Conservation (phyloP, 2,888 invertebrate species). For the Erebia palarica region DNA sequence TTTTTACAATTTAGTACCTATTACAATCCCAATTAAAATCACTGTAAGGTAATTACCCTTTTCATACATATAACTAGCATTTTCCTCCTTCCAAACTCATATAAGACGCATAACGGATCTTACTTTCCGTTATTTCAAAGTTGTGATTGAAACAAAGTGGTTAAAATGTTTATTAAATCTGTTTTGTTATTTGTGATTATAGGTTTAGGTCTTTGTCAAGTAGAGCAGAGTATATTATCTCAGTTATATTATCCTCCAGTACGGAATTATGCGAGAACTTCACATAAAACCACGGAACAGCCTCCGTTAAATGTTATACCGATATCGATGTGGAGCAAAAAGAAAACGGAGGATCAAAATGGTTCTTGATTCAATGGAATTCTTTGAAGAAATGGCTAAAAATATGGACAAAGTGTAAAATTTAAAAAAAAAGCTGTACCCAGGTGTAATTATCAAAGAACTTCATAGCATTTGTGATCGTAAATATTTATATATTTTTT, state of each 20-base stretch:
- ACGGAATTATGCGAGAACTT: background rate
- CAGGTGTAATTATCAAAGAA: no score
- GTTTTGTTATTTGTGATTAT: background rate
- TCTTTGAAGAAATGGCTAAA: background rate
- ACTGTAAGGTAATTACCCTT: slow-evolving; percentile 9
- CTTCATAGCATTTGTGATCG: no score
- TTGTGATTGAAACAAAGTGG: background rate
- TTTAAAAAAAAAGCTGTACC: no score
- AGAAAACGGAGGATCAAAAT: background rate
- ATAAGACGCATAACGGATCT: background rate
- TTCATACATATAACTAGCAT: background rate
- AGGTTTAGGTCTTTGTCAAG: background rate
- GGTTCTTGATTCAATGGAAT: background rate
- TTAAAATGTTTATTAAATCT: background rate
- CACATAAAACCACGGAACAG: background rate
- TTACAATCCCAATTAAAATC: background rate
- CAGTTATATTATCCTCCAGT: slow-evolving; percentile 11
- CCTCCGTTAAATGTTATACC: slow-evolving; percentile 9
- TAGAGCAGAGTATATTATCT: slow-evolving; percentile 3
- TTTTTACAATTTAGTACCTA: background rate
- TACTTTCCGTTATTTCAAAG: background rate
- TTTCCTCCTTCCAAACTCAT: background rate
- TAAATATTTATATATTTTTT: no score
- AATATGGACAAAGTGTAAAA: no score
- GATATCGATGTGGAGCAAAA: slow-evolving; percentile 13